These are phyloP conservation scores for Pantala flavescens DNA, from an alignment of 1,140 invertebrate species.

Conservation along the genomic window DNA sequence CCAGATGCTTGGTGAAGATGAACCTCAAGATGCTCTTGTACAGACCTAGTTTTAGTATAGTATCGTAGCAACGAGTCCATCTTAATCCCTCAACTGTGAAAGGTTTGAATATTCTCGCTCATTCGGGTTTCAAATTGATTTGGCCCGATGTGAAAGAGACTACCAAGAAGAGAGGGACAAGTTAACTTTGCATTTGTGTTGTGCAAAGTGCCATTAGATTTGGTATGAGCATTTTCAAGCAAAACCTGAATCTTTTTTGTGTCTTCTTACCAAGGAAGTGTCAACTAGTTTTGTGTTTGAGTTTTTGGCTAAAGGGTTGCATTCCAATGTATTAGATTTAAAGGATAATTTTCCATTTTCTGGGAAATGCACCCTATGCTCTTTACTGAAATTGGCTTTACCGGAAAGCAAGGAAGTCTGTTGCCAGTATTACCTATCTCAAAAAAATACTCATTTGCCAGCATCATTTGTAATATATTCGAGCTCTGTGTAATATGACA, in stretches of 20 bases:
- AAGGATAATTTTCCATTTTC: not conserved
- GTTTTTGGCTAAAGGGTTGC: not conserved
- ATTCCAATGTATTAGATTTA: not conserved
- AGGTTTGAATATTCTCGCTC: not conserved
- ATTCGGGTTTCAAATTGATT: not conserved
- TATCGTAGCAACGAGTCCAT: not conserved
- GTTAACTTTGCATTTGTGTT: not conserved
- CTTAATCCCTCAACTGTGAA: not conserved
- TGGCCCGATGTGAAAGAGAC: not conserved
- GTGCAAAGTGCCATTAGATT: not conserved
- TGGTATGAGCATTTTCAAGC: not conserved
- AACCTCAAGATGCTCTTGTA: slow-evolving; percentile 1
- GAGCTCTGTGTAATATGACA: slow-evolving; percentile 14
- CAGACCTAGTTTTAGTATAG: not conserved
- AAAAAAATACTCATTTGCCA: slow-evolving; percentile 11
- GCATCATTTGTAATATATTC: slow-evolving; percentile 17
- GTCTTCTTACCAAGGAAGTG: not conserved
- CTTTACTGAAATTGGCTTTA: slow-evolving; percentile 3
- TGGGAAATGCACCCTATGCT: not conserved
- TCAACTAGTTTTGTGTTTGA: not conserved
- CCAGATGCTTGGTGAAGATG: slow-evolving; percentile 8
- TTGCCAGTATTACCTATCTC: slow-evolving; percentile 15
- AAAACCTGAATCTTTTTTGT: not conserved
- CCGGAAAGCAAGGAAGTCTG: not conserved
- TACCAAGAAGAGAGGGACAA: not conserved